A percentile compares a stretch with the other conserved stretches of the same genome.
Conservation (phyloP, 2,888 invertebrate species). For the Pollenia angustigena region DNA sequence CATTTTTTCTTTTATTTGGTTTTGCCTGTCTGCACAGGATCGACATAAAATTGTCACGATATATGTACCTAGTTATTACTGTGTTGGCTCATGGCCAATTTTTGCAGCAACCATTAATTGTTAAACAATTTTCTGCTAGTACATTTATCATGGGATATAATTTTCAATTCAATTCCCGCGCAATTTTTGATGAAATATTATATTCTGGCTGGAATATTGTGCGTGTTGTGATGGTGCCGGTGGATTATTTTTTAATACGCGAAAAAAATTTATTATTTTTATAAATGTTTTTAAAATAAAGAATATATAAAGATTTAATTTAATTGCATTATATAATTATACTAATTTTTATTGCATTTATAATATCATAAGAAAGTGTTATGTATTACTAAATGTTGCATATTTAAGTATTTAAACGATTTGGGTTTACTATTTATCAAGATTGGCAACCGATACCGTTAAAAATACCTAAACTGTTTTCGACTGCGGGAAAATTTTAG, state of each 20-base stretch:
- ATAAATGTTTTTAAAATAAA: neutral
- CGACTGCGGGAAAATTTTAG: too few relatives aligned
- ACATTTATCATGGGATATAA: neutral
- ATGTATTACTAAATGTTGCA: too few relatives aligned
- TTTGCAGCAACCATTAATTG: constrained; percentile 42
- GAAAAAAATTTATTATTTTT: neutral
- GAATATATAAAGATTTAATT: too few relatives aligned
- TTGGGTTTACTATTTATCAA: too few relatives aligned
- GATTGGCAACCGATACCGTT: too few relatives aligned
- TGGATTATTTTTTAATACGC: neutral
- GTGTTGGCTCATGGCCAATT: constrained; percentile 40
- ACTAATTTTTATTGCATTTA: too few relatives aligned
- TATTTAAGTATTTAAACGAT: too few relatives aligned
- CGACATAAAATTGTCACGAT: constrained; percentile 15
- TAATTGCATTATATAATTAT: too few relatives aligned
- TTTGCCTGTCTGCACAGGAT: constrained; percentile 48
- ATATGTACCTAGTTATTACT: neutral
- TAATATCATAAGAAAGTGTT: too few relatives aligned
- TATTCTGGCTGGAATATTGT: constrained; percentile 8
- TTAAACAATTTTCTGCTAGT: constrained; percentile 33
- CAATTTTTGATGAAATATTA: neutral
- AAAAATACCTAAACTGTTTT: neutral
- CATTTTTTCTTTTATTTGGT: neutral
- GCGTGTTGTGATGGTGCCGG: neutral
- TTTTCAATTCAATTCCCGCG: constrained; percentile 3